Base-by-base conservation (phyloP, 2,797 vertebrate genomes). In the Notolabrus celidotus region DNA sequence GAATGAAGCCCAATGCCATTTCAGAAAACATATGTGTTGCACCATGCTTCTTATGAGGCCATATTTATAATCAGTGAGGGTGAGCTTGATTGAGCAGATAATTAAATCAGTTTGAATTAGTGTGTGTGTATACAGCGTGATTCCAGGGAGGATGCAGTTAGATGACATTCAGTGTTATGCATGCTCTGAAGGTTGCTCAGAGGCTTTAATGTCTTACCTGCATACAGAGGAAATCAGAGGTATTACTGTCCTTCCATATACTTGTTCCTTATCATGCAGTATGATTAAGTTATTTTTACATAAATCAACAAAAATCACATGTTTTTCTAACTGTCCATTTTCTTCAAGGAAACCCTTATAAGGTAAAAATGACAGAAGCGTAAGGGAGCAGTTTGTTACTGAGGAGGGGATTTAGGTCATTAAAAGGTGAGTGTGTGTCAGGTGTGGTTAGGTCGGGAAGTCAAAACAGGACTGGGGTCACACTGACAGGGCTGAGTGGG, bases 381-480 rank as follows among this genome's bases (percentile, higher is more conserved):
- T 12, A 19, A 38, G 25, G 33, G 41, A 12, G n/a, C 14, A 36
- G 8, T 17, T 10, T 74, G 82, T 74, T 78, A 74, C 54, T 59
- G 15, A 46, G 58, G 56, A 67, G 8, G 19, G 60, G 66, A 16
- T 5, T 67, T 36, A 66, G 47, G 43, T 31, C 46, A 39, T 74
- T 63, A 84, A 56, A 56, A 71, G 36, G 42, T 72, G 52, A 47
- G 38, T 16, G 56, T n/a, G 20, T 49, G 55, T 53, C 29, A 41
- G 69, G 74, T 69, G 36, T 46, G 57, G 46, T 80, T 80, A 79
- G 62, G 65, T 16, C n/a, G 16, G 57, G 80, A 62, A 66, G 56
- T 56, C 50, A 61, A 63, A 36, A 52, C 58, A 66, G 81, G 85
- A 52, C 56, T 75, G 85, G 88, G 86, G 74, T 90, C 42, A 93